Base-by-base conservation (phyloP, 2,888 invertebrate species). In the Diaprepes abbreviatus region DNA sequence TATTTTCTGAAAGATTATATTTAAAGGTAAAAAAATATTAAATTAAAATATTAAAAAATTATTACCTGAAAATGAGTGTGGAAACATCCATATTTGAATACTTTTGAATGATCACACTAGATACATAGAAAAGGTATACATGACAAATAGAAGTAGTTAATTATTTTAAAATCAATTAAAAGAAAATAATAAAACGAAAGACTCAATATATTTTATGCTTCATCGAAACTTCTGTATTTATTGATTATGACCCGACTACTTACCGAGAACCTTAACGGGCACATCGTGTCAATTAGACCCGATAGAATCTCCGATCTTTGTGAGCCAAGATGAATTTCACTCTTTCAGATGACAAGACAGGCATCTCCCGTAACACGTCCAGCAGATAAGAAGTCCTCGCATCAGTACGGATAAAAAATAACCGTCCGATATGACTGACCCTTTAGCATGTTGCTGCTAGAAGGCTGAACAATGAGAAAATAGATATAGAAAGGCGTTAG, bases 331-430 rank as follows among this genome's bases (percentile, higher is more conserved):
- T 67, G 59, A 67, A 71, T 71, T 64, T 67, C 63, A 50, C 71
- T 58, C 60, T 67, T 67, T 50, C 52, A 62, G 67, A 48, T 66
- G 66, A 71, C 71, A 71, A 71, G 71, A 71, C 71, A 67, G 66
- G 66, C 57, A 67, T 71, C 71, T 71, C 67, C 71, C 64, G 71
- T 71, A 71, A 71, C 71, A 71, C 66, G 71, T 71, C 63, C 59
- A 24, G 57, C 64, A 71, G 71, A 71, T 71, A 71, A 71, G 63
- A 66, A 62, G 63, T 64, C 67, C 35, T 71, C 71, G 64, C 66
- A 66, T 67, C 52, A 33, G 62, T 58, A 28, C 38, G 24, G 58
- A 62, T 71, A 71, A 71, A 70, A 71, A 71, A 71, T 67, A 64
- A 70, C 66, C 62, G 66, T 33, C 52, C 54, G 66, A 66, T 70